These are phyloP conservation scores for Erithacus rubecula DNA, from an alignment of 2,797 vertebrate genomes.

Conservation along the genomic window DNA sequence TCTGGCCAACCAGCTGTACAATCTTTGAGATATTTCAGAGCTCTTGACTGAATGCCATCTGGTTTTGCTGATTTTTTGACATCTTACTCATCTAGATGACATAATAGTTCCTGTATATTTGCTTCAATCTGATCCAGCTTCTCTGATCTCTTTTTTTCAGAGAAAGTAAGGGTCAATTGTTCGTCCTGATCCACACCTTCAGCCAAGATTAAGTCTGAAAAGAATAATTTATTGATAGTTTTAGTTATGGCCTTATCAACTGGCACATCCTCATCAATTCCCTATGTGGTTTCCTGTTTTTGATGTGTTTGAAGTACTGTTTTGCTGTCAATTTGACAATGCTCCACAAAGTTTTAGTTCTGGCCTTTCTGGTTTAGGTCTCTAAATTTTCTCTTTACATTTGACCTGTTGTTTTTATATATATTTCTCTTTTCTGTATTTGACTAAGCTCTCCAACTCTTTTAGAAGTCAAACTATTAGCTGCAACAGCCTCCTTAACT, in stretches of 20 bases:
- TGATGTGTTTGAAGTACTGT: neutral
- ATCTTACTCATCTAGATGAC: neutral
- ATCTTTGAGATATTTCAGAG: neutral
- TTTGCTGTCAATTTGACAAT: neutral
- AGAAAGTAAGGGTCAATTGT: neutral
- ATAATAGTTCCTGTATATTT: neutral
- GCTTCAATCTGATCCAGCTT: neutral
- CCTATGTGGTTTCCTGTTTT: neutral
- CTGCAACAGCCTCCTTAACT: neutral
- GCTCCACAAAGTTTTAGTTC: neutral
- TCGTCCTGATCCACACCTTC: neutral
- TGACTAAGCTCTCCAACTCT: neutral
- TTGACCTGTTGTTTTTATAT: neutral
- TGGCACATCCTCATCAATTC: neutral
- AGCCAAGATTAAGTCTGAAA: neutral
- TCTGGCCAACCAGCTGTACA: neutral
- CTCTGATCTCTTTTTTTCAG: neutral
- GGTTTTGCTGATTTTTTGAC: neutral
- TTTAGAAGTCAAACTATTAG: neutral
- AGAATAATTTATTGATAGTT: neutral
- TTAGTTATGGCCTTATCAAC: neutral
- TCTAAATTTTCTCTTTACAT: neutral
- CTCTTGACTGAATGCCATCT: neutral
- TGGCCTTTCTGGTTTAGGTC: neutral
- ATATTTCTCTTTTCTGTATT: neutral